Percentiles rank a stretch among this genome's conserved stretches.
phyloP scores from a whole-genome alignment of 1,140 invertebrate species.

The Lasaia peninsularis region DNA sequence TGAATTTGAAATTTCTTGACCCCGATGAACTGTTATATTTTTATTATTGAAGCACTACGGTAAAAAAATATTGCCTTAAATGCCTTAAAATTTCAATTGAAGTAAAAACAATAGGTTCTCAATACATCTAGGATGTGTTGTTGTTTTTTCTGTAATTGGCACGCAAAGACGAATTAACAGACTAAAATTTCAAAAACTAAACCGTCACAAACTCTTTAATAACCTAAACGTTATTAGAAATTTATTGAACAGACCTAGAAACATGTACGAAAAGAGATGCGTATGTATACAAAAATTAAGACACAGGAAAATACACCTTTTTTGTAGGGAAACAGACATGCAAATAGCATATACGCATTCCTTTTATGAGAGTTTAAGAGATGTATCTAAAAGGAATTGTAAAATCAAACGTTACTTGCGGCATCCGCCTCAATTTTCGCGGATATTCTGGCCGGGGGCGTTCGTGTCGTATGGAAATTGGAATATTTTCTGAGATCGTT shows the following conservation, averaged over 20 bases:
- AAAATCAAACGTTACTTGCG: constrained; percentile 58
- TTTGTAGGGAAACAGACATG: not conserved
- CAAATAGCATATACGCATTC: not conserved
- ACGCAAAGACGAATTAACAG: too few species aligned
- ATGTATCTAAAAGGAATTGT: constrained; percentile 46
- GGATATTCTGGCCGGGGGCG: constrained; percentile 25
- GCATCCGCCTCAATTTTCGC: constrained; percentile 49
- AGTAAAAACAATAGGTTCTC: too few species aligned
- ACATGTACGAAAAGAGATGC: constrained; percentile 1
- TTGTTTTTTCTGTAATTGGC: too few species aligned
- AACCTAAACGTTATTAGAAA: too few species aligned
- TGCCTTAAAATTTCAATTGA: too few species aligned
- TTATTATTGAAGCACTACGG: too few species aligned
- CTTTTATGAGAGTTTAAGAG: constrained; percentile 18
- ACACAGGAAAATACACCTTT: constrained; percentile 18
- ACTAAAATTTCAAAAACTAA: too few species aligned
- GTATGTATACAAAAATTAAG: constrained; percentile 19
- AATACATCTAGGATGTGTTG: too few species aligned
- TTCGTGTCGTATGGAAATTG: constrained; percentile 42
- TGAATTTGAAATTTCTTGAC: too few species aligned
- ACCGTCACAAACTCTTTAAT: too few species aligned
- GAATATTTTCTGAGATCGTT: constrained; percentile 32
- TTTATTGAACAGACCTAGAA: not conserved
- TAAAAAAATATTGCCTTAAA: too few species aligned
- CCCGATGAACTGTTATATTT: too few species aligned